Percentiles rank a stretch among this genome's conserved stretches.
Conservation (phyloP, 2,888 invertebrate genomes). For the Hesperia comma region DNA sequence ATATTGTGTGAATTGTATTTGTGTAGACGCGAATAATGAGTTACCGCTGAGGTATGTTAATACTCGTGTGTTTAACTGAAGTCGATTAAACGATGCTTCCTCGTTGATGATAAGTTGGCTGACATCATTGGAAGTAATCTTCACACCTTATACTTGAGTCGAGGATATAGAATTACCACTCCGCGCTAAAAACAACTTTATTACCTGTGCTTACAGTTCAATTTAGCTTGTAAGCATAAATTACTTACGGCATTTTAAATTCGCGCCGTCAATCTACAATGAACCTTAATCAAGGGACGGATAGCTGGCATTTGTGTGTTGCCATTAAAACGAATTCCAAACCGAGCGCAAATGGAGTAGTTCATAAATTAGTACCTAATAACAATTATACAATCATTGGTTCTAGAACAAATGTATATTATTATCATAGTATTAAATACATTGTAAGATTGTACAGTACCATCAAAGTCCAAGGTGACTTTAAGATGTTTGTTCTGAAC, state of each 20-base stretch:
- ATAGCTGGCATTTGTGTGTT: no score
- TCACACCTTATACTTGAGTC: conserved; percentile 20
- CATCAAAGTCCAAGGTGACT: neutral
- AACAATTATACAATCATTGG: conserved; percentile 15
- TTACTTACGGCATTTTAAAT: no score
- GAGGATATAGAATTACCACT: no score
- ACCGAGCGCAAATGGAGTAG: no score
- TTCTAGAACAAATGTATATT: conserved; percentile 15
- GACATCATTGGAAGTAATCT: conserved; percentile 21
- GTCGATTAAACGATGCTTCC: conserved; percentile 9
- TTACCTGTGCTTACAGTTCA: no score
- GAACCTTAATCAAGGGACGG: no score
- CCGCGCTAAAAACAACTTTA: no score
- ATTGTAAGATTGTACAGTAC: conserved; percentile 20
- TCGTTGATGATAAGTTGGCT: conserved; percentile 1
- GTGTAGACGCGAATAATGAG: neutral
- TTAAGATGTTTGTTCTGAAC: conserved; percentile 28
- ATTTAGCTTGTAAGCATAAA: no score
- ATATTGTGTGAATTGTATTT: conserved; percentile 6
- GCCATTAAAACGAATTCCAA: no score
- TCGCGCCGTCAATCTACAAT: no score
- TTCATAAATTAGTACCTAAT: neutral
- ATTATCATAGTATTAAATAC: conserved; percentile 29
- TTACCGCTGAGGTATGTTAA: conserved; percentile 1
- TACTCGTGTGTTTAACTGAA: neutral